A percentile compares a stretch with the other conserved stretches of the same genome.
phyloP scores from a whole-genome alignment of 2,888 invertebrate species.

The Baccha elongata region DNA sequence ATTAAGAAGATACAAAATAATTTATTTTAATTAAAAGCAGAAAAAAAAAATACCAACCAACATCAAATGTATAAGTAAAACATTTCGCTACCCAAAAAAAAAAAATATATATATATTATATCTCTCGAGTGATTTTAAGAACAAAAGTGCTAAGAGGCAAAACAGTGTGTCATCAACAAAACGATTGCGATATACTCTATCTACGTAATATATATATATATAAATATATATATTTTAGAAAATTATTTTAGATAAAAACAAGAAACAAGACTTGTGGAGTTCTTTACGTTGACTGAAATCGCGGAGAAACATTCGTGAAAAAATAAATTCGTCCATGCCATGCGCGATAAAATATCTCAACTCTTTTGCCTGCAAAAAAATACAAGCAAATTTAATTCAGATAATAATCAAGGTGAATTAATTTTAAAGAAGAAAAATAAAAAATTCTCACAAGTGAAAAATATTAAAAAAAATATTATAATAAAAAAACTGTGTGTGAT shows the following conservation, averaged over 20 bases:
- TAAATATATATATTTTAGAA: not conserved
- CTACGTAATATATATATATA: too few relatives aligned
- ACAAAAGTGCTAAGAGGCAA: conserved; percentile 10
- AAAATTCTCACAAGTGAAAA: conserved; percentile 52
- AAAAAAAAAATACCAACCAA: not conserved
- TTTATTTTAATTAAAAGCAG: conserved; percentile 12
- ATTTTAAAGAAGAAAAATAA: conserved; percentile 19
- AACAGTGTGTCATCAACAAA: conserved; percentile 14
- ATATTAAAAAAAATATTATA: not conserved
- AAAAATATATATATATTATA: not conserved
- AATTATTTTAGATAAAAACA: conserved; percentile 67
- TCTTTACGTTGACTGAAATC: conserved; percentile 76
- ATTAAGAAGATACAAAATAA: conserved; percentile 41
- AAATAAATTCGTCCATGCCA: conserved; percentile 82
- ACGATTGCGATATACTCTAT: not conserved
- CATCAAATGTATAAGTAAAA: not conserved
- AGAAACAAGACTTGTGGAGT: conserved; percentile 78
- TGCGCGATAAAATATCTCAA: conserved; percentile 83
- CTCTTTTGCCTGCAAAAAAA: conserved; percentile 82
- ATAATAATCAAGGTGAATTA: conserved; percentile 81
- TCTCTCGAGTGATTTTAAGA: conserved; percentile 15
- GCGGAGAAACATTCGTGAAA: conserved; percentile 81
- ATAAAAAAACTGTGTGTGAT: conserved; percentile 1
- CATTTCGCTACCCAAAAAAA: not conserved
- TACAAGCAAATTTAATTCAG: conserved; percentile 82